Conservation (phyloP, 2,888 invertebrate species). For the Xestobium rufovillosum region DNA sequence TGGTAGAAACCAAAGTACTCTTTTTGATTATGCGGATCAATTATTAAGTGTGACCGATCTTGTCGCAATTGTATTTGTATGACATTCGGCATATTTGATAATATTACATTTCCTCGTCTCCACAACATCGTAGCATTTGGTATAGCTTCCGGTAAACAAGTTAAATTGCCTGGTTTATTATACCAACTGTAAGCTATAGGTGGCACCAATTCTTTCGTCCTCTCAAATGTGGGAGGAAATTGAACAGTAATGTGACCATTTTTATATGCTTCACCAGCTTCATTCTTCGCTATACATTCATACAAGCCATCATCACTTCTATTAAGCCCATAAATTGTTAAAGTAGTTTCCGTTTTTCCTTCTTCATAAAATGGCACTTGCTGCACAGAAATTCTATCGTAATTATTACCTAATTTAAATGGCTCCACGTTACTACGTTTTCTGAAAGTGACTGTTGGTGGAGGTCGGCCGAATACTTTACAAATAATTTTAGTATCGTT, state of each 20-base stretch:
- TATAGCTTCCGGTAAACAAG: conserved; percentile 77
- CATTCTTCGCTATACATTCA: conserved; percentile 76
- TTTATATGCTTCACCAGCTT: conserved; percentile 62
- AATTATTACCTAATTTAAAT: conserved; percentile 57
- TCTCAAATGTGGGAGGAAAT: conserved; percentile 73
- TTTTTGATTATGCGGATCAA: conserved; percentile 57
- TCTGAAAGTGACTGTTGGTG: conserved; percentile 71
- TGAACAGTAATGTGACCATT: conserved; percentile 80
- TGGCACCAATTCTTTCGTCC: conserved; percentile 60
- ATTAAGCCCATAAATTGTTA: conserved; percentile 59
- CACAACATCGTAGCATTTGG: conserved; percentile 90
- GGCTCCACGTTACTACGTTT: conserved; percentile 61
- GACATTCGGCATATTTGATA: conserved; percentile 45
- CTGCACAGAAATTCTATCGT: conserved; percentile 57
- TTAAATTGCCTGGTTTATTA: conserved; percentile 70
- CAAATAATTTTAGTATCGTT: conserved; percentile 63
- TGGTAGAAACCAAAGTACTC: conserved; percentile 68
- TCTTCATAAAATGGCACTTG: conserved; percentile 47
- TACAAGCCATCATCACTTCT: conserved; percentile 81
- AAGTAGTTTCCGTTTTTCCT: conserved; percentile 55
- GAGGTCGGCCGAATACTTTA: conserved; percentile 72
- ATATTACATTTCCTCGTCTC: conserved; percentile 47
- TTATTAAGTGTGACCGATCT: conserved; percentile 62
- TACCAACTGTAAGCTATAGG: conserved; percentile 86
- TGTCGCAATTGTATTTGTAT: conserved; percentile 55